These are phyloP conservation scores for Pimephales promelas DNA, from an alignment of 2,113 vertebrate genomes.

Conservation along the genomic window DNA sequence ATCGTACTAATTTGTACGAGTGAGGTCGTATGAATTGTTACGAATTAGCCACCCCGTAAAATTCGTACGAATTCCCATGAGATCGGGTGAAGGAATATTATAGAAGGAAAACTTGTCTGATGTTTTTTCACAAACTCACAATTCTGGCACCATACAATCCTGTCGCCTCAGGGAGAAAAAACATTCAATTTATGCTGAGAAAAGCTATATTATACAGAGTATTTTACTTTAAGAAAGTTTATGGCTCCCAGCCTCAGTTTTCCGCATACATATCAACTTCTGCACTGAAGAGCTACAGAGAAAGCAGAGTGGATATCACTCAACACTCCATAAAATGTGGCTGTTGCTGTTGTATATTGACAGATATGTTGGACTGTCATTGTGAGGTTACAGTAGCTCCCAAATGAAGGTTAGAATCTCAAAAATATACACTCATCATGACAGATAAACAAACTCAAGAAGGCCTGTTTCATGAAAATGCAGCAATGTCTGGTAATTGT, in stretches of 20 bases:
- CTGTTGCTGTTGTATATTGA: background rate
- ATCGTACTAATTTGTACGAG: no score
- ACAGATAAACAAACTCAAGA: background rate
- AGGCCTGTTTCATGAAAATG: background rate
- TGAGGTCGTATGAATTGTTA: no score
- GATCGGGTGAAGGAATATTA: no score
- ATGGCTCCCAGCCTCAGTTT: background rate
- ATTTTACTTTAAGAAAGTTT: background rate
- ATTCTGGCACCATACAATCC: background rate
- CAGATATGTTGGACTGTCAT: background rate
- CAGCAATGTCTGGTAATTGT: background rate
- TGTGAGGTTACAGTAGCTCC: background rate
- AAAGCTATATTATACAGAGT: background rate
- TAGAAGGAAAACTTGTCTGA: background rate
- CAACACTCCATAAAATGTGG: background rate
- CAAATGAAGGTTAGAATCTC: background rate
- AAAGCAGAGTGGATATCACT: background rate
- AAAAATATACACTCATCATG: background rate
- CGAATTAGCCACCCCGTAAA: no score
- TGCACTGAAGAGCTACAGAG: background rate
- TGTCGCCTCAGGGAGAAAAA: background rate
- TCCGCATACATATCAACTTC: background rate
- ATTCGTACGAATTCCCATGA: no score
- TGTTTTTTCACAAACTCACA: conserved; percentile 4
- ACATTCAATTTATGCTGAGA: background rate